These are phyloP conservation scores for Drosophila ambigua DNA, from an alignment of 1,140 invertebrate genomes.

Conservation along the genomic window DNA sequence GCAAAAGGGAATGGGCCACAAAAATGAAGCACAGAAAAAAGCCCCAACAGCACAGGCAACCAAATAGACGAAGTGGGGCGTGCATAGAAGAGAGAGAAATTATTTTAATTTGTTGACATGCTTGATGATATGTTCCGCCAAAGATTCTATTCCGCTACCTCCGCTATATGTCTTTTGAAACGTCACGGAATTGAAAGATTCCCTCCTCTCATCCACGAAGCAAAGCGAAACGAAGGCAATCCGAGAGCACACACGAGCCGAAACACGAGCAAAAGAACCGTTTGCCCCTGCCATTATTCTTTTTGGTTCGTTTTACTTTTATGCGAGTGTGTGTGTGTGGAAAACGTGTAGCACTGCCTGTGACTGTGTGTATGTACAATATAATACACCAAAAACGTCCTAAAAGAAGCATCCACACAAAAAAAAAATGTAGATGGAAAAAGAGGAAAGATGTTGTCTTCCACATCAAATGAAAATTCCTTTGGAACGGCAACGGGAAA, in stretches of 20 bases:
- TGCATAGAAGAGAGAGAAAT: slow-evolving; percentile 28
- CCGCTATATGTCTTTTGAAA: slow-evolving; percentile 17
- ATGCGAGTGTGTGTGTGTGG: slow-evolving; percentile 47
- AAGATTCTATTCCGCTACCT: slow-evolving; percentile 20
- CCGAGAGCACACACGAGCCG: neutral
- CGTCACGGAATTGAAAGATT: slow-evolving; percentile 20
- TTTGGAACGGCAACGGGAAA: slow-evolving; percentile 5
- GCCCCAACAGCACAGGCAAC: slow-evolving; percentile 12
- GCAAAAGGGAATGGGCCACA: slow-evolving; percentile 23
- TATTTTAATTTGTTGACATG: slow-evolving; percentile 52
- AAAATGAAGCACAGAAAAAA: slow-evolving; percentile 17
- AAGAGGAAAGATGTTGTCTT: slow-evolving; percentile 51
- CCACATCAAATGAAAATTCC: slow-evolving; percentile 67
- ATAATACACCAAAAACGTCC: slow-evolving; percentile 70
- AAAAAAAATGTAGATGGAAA: slow-evolving; percentile 26
- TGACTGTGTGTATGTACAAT: slow-evolving; percentile 76
- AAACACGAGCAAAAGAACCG: slow-evolving; percentile 32
- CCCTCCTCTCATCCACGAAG: slow-evolving; percentile 6
- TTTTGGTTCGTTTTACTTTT: slow-evolving; percentile 21
- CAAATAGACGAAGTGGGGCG: slow-evolving; percentile 33
- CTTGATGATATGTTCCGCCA: slow-evolving; percentile 3
- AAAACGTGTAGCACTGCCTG: slow-evolving; percentile 57
- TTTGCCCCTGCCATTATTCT: slow-evolving; percentile 18
- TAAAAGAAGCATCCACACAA: neutral
- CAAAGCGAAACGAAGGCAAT: slow-evolving; percentile 48